Evolutionary conservation across 2,888 invertebrate species (phyloP).

Genomic region (Julus scandinavius): DNA sequence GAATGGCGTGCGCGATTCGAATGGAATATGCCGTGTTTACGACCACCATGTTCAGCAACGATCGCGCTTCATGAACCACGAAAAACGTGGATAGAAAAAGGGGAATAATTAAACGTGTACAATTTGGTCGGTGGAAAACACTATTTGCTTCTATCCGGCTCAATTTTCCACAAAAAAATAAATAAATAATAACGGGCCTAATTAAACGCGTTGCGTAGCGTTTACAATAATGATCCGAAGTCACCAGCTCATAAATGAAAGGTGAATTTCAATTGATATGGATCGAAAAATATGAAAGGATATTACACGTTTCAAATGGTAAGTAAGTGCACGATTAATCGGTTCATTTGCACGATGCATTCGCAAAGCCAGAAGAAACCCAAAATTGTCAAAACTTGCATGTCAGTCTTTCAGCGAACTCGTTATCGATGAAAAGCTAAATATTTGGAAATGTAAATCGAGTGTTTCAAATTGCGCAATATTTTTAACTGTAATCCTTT

Average conservation of each 20-base stretch:
- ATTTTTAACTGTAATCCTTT: neutral
- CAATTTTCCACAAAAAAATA: neutral
- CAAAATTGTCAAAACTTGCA: neutral
- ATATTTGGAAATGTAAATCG: neutral
- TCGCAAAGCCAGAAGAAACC: neutral
- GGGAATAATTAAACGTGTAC: neutral
- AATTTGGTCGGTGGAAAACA: neutral
- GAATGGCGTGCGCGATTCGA: conserved; percentile 24
- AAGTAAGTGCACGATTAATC: neutral
- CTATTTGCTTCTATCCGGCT: neutral
- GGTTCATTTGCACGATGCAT: neutral
- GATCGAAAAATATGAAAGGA: conserved; percentile 15
- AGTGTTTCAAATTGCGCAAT: neutral
- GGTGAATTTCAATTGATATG: conserved; percentile 13
- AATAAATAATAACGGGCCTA: neutral
- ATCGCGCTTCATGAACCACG: neutral
- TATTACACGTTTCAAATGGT: conserved; percentile 27
- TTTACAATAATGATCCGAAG: neutral
- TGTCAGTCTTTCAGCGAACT: neutral
- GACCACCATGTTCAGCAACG: conserved; percentile 17
- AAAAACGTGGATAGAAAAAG: neutral
- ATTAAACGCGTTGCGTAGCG: neutral
- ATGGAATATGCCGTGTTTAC: conserved; percentile 39
- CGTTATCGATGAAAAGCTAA: neutral
- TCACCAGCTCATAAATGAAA: neutral